Evolutionary conservation across 2,113 vertebrate genomes (phyloP), one percentile per base, ranked within the genome.

Genomic region (Antennarius striatus): DNA sequence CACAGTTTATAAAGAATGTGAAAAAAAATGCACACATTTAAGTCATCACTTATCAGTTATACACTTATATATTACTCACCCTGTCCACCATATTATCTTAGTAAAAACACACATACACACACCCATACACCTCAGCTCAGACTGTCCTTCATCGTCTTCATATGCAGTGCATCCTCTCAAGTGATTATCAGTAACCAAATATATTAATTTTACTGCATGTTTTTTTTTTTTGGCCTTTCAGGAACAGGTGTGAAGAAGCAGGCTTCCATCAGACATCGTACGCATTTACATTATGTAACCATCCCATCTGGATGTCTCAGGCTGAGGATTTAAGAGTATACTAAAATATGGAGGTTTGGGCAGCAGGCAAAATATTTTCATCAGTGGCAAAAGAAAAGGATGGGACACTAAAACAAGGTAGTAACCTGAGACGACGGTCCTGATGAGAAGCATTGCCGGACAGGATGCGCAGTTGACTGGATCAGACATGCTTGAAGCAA

Each of bases 311-410:
- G 72, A 75, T 70, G 72, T 78, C 47, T 40, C 55, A 58, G 85
- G 85, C 85, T 91, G 84, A 91, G 88, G 32, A 22, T 77, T 73
- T 71, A 46, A 64, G 50, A 57, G 70, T 46, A 17, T 15, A 56
- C 28, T 57, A 52, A 61, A 48, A 77, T 5, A 54, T 45, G 53
- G 40, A 16, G 11, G 11, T 66, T 64, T 53, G 40, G 57, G 69
- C 68, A 63, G 46, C 22, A 39, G 49, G 65, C 16, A 71, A 63
- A 60, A 42, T 3, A 16, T 60, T n/a, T 60, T 0, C 7, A 40
- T 50, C 42, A 63, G 64, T 63, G 71, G 54, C 40, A 56, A n/a
- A 10, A 42, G 15, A 28, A 67, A 40, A 53, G 63, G 8, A 57
- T 45, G 46, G 56, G 36, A 56, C 8, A 32, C 45, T 48, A 60